Conservation (phyloP, 1,140 invertebrate genomes). For the Hyles vespertilio region DNA sequence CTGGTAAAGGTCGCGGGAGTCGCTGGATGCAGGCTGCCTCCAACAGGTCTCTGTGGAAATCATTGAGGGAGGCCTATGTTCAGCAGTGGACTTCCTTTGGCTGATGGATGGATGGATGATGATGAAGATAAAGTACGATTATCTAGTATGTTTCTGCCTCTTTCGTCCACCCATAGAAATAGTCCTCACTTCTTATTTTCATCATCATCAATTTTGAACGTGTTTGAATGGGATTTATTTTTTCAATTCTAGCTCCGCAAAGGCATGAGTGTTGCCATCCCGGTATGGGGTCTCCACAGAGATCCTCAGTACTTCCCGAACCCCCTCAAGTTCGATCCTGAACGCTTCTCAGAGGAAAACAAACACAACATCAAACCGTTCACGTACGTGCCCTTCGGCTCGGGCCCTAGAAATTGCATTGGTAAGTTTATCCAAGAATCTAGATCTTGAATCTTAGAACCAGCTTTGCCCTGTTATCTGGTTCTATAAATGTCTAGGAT, state of each 20-base stretch:
- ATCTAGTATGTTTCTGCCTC: too few relatives aligned
- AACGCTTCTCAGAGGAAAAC: constrained; percentile 76
- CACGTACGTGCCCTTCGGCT: constrained; percentile 78
- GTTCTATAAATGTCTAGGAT: too few relatives aligned
- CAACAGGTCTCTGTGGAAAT: too few relatives aligned
- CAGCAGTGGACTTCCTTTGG: too few relatives aligned
- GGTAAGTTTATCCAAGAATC: constrained; percentile 40
- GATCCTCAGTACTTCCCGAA: constrained; percentile 75
- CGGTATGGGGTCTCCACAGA: constrained; percentile 73
- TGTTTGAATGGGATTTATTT: background rate
- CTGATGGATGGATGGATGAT: too few relatives aligned
- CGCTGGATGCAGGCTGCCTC: too few relatives aligned
- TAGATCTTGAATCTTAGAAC: background rate
- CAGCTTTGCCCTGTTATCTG: background rate
- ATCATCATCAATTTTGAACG: too few relatives aligned
- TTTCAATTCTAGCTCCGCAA: constrained; percentile 33
- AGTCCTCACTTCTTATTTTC: too few relatives aligned
- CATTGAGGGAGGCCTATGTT: too few relatives aligned
- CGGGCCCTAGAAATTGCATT: constrained; percentile 79
- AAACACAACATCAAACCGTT: constrained; percentile 64
- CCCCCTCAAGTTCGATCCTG: constrained; percentile 76
- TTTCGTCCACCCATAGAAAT: too few relatives aligned
- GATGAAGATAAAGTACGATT: too few relatives aligned
- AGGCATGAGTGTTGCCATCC: constrained; percentile 63
- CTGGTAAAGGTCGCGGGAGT: too few relatives aligned